phyloP scores from a whole-genome alignment of 2,797 vertebrate species.

The Centroberyx gerrardi region DNA sequence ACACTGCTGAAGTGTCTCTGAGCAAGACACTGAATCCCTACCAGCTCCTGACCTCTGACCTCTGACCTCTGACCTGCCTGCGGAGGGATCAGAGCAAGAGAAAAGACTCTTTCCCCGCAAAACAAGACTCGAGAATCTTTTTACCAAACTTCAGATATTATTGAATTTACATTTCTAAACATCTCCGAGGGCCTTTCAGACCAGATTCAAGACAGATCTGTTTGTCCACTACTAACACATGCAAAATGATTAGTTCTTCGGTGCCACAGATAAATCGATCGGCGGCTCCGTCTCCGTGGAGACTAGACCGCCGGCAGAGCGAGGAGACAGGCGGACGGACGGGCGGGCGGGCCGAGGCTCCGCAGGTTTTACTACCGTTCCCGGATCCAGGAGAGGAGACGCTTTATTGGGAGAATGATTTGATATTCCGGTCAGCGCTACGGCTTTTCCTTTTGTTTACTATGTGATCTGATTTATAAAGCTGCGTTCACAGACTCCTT shows the following conservation, averaged over 20 bases:
- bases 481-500: slow-evolving; percentile 40
- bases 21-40: too few relatives aligned
- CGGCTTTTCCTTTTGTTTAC: slow-evolving; percentile 48
- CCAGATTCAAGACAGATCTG: background rate
- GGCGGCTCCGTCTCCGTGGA: slow-evolving; percentile 61
- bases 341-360: slow-evolving; percentile 36
- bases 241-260: slow-evolving; percentile 51
- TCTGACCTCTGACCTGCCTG: too few relatives aligned
- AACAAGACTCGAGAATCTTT: background rate
- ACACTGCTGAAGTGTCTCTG: too few relatives aligned
- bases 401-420: slow-evolving; percentile 51
- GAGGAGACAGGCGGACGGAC: slow-evolving; percentile 73
- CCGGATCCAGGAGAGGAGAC: slow-evolving; percentile 46
- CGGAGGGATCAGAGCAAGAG: background rate
- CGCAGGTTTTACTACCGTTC: slow-evolving; percentile 49
- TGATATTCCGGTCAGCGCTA: slow-evolving; percentile 62
- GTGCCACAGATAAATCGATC: slow-evolving; percentile 57
- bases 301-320: slow-evolving; percentile 62
- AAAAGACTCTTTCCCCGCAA: background rate
- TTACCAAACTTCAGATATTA: background rate
- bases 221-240: slow-evolving; percentile 25
- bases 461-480: slow-evolving; percentile 49
- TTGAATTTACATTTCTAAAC: background rate
- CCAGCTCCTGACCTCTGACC: too few relatives aligned
- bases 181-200: background rate